phyloP scores from a whole-genome alignment of 1,140 invertebrate genomes.

The Euschistus heros region DNA sequence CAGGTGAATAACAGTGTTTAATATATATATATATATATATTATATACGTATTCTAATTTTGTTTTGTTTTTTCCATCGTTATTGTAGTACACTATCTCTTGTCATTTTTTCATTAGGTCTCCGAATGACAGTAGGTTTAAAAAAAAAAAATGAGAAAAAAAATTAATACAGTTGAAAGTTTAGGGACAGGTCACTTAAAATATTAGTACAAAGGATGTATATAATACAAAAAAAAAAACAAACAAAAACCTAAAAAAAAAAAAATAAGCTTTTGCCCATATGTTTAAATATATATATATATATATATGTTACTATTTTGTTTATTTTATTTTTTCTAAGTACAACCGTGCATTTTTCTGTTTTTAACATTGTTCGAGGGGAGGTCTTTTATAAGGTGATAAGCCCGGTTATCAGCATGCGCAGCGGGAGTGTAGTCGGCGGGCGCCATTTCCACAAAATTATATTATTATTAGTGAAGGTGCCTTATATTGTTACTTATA shows the following conservation, averaged over 20 bases:
- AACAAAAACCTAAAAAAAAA: conserved; percentile 5
- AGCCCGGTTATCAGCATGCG: not conserved
- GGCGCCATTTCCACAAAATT: not conserved
- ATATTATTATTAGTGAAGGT: conserved; percentile 8
- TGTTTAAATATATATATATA: no score
- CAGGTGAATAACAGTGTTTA: conserved; percentile 3
- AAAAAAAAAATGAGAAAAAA: not conserved
- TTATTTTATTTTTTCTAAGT: conserved; percentile 3
- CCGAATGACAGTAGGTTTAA: conserved; percentile 9
- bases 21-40: conserved; percentile 8
- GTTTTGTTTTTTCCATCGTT: not conserved
- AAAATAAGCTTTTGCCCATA: conserved; percentile 8
- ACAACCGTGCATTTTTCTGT: conserved; percentile 10
- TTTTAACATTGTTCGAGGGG: conserved; percentile 1
- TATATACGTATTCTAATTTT: not conserved
- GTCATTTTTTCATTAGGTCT: conserved; percentile 10
- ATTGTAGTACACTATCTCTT: conserved; percentile 13
- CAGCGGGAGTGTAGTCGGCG: not conserved
- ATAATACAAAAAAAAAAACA: conserved; percentile 14
- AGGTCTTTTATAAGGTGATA: not conserved
- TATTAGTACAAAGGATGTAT: conserved; percentile 17
- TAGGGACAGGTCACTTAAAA: conserved; percentile 9
- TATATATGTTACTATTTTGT: no score
- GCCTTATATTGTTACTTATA: conserved; percentile 14
- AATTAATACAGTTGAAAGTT: not conserved